Base-by-base conservation (phyloP, 30 jellyfish, hydroid and myxozoan genomes). In the Cassiopea xamachana region DNA sequence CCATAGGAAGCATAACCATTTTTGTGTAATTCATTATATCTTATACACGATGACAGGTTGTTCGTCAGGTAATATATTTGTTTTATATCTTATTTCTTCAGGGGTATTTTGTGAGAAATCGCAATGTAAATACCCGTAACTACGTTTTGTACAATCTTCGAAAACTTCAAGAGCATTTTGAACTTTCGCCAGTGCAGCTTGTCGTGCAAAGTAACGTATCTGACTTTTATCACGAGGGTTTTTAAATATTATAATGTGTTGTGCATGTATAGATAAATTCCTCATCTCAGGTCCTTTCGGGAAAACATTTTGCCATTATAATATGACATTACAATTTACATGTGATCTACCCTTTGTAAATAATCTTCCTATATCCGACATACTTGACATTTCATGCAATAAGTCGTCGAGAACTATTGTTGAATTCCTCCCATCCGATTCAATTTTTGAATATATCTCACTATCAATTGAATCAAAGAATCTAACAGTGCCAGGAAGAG, bases 291-390 rank as follows among this genome's bases (percentile, higher is more conserved):
- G 44, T 83, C 91, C 91, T 67, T 51, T 13, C 15, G 86, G 91
- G 51, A 83, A 83, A 46, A 46, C 49, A 44, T 67, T 83, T 50
- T 83, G 91, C 83, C 70, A 13, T 51, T 62, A 14, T 18, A 83
- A 58, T n/a, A 83, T 71, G 39, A 83, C 86, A 48, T 44, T 68
- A 16, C 48, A 14, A 48, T 71, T 48, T 64, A 83, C 44, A 69
- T 83, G 91, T 3, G 87, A 64, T 68, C 91, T 46, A 9, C 86
- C 91, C 43, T 83, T 83, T 14, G 91, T 83, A 87, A 69, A 83
- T 51, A 83, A 48, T 83, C 68, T 83, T 8, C 85, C 73, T 2
- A 83, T 27, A n/a, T 18, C 83, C 3, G 0, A 1, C 10, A 4
- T 12, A 27, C 18, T 69, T 7, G n/a, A 45, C 1, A 83, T 51